These are phyloP conservation scores for Lepidochitona cinerea DNA, from an alignment of 2,888 invertebrate genomes.

Conservation along the genomic window DNA sequence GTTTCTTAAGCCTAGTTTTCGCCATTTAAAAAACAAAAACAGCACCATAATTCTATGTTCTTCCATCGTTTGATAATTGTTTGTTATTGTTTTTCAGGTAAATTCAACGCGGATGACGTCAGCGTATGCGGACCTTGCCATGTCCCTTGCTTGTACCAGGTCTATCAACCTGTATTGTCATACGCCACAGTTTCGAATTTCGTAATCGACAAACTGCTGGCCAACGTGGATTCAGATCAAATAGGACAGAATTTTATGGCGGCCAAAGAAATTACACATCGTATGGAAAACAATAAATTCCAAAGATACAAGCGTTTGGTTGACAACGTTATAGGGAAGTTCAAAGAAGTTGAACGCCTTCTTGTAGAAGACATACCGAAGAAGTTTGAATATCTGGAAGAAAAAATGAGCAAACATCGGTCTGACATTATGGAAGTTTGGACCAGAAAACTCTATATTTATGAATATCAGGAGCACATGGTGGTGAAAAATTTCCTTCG, in stretches of 20 bases:
- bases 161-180: constrained; percentile 54
- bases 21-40: background rate
- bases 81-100: constrained; percentile 16
- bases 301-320: constrained; percentile 22
- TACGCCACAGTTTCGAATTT: constrained; percentile 52
- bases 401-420: constrained; percentile 19
- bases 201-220: constrained; percentile 41
- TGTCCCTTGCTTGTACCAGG: constrained; percentile 47
- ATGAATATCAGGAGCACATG: constrained; percentile 45
- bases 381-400: constrained; percentile 30
- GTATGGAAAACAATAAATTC: constrained; percentile 40
- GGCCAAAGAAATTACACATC: constrained; percentile 41
- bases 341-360: constrained; percentile 24
- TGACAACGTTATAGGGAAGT: constrained; percentile 15
- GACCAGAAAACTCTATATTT: constrained; percentile 33
- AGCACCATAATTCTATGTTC: background rate
- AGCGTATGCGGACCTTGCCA: constrained; percentile 44
- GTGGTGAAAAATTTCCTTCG: constrained; percentile 52
- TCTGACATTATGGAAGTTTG: constrained; percentile 23
- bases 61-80: background rate
- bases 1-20: no score
- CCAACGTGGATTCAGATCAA: constrained; percentile 18
- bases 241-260: constrained; percentile 30
- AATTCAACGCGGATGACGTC: constrained; percentile 15
- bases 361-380: constrained; percentile 24